Evolutionary conservation across 2,797 vertebrate genomes (phyloP), one percentile per base, ranked within the genome.

Genomic region (Eleutherodactylus coqui): DNA sequence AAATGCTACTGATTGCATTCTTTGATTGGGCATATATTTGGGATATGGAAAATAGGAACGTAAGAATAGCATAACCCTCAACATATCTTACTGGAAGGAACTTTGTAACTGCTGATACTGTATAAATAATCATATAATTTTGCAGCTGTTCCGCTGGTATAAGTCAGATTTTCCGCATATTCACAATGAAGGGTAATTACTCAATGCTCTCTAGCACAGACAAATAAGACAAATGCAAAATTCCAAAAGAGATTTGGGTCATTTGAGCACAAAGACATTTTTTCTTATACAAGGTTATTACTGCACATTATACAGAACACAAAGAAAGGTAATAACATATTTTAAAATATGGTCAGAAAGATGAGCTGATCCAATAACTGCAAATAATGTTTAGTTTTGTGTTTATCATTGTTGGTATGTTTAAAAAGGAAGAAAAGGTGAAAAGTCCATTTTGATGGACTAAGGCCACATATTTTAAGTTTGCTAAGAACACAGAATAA

Each of bases 51-150:
- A 72, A 43, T 72, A 69, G 64, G 34, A 38, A 69, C 64, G 38
- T 69, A 72, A 72, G 38, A 72, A 72, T 72, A 72, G 69, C 69
- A 72, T 72, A 72, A 41, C 69, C 36, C 69, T 43, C 36, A 43
- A 72, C 69, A 72, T 41, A 72, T 72, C 24, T 72, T 24, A 43
- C 21, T 72, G 38, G 38, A 43, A 43, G 24, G 21, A 72, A 72
- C 36, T 72, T 72, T 72, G 36, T 43, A 72, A 72, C 69, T 72
- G 69, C 69, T 72, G 69, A 72, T 72, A 72, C 38, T n/a, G 69
- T 72, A 72, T 72, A 72, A 43, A 72, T 72, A 72, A n/a, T 72
- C 69, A 72, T 43, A 72, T n/a, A 72, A 72, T 72, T 72, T 43
- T 72, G 69, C 69, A 72, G 69, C 69, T 72, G 69, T 72, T 72